Conservation (phyloP, 2,888 invertebrate genomes). For the Rhabditoides inermis region DNA sequence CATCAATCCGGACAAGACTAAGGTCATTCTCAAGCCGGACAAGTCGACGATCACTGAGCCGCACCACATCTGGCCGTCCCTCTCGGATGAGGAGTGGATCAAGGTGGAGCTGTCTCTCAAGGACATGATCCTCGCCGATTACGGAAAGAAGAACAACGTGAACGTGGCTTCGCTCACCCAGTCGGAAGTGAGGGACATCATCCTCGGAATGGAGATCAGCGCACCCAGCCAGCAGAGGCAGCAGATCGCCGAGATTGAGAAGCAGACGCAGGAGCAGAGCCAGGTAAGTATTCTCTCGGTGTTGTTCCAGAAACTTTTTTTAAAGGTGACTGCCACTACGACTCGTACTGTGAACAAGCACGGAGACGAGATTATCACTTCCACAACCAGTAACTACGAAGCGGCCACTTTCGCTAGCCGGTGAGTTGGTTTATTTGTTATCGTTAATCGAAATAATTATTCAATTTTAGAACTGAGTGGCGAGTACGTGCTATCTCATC, state of each 20-base stretch:
- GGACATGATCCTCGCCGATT: constrained; percentile 94
- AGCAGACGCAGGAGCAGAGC: constrained; percentile 93
- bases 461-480: constrained; percentile 64
- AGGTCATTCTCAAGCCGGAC: constrained; percentile 94
- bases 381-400: constrained; percentile 97
- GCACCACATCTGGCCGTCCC: constrained; percentile 98
- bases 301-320: neutral
- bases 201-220: constrained; percentile 98
- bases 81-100: constrained; percentile 97
- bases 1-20: constrained; percentile 96
- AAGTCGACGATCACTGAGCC: constrained; percentile 97
- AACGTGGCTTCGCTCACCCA: constrained; percentile 97
- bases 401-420: constrained; percentile 95
- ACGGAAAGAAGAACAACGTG: constrained; percentile 99
- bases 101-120: constrained; percentile 93
- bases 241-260: constrained; percentile 98
- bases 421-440: constrained; percentile 58
- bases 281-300: constrained; percentile 25
- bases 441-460: neutral
- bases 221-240: constrained; percentile 97
- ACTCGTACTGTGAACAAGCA: constrained; percentile 97
- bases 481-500: constrained; percentile 82
- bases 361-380: constrained; percentile 97
- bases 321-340: constrained; percentile 90
- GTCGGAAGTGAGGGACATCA: constrained; percentile 93